Evolutionary conservation across 2,797 vertebrate genomes (phyloP).

Genomic region (Pangasius larnaudii): DNA sequence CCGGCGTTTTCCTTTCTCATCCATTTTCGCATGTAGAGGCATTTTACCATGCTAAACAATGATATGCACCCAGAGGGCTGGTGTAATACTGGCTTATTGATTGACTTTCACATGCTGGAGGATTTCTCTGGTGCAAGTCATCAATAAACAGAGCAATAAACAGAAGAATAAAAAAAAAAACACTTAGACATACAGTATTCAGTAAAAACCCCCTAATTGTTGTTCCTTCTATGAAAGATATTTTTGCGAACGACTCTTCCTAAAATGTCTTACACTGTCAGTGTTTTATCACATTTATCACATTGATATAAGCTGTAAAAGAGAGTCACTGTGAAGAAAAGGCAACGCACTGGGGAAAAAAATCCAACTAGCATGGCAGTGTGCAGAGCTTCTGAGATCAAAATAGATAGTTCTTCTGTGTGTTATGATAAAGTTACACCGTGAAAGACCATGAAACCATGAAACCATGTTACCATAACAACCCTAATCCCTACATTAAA

Average conservation of each 20-base stretch:
- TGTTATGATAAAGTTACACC: not conserved
- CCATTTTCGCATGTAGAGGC: not conserved
- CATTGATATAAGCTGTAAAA: not conserved
- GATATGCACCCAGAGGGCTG: not conserved
- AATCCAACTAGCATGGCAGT: not conserved
- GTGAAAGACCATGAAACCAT: not conserved
- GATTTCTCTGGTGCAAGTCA: not conserved
- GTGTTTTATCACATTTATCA: no score
- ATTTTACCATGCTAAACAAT: not conserved
- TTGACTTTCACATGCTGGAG: not conserved
- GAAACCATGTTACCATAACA: not conserved
- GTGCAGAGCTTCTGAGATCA: not conserved
- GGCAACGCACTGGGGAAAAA: not conserved
- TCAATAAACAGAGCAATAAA: not conserved
- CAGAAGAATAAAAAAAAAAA: not conserved
- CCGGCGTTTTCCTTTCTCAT: not conserved
- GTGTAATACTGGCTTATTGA: not conserved
- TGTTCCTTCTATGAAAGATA: not conserved
- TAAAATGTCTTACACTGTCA: not conserved
- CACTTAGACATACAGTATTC: not conserved
- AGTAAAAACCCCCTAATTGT: not conserved
- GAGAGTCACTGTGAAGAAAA: not conserved
- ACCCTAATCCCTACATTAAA: not conserved
- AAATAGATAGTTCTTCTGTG: not conserved
- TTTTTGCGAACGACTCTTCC: not conserved